Evolutionary conservation across 1,140 invertebrate genomes (phyloP).

Genomic region (Aphaenogaster rudis): DNA sequence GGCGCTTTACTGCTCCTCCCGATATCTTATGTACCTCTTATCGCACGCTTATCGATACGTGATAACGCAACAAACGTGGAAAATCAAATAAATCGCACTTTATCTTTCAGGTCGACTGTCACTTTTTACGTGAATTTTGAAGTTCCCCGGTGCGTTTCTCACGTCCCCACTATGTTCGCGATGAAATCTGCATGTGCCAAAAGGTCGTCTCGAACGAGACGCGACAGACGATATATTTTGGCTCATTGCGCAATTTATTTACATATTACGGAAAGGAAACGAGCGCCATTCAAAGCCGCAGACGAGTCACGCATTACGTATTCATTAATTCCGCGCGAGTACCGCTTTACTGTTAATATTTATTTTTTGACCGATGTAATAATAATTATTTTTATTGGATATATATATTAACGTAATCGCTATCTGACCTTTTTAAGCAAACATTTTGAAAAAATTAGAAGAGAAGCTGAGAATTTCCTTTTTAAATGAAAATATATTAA

Average conservation of each 20-base stretch:
- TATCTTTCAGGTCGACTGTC: slow-evolving; percentile 15
- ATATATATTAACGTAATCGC: not conserved
- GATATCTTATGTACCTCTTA: slow-evolving; percentile 46
- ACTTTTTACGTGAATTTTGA: slow-evolving; percentile 35
- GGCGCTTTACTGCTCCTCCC: slow-evolving; percentile 8
- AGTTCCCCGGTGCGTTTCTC: not conserved
- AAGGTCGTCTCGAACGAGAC: not conserved
- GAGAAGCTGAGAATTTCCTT: not conserved
- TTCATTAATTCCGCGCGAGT: not conserved
- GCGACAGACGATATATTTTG: slow-evolving; percentile 22
- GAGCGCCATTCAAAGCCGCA: not conserved
- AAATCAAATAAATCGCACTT: slow-evolving; percentile 51
- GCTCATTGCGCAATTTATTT: slow-evolving; percentile 28
- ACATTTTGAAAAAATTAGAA: not conserved
- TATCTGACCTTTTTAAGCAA: not conserved
- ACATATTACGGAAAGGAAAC: not conserved
- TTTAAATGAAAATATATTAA: not conserved
- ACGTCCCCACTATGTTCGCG: not conserved
- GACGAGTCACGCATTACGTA: not conserved
- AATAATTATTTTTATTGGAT: slow-evolving; percentile 10
- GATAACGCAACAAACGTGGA: slow-evolving; percentile 53
- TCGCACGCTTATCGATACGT: slow-evolving; percentile 59
- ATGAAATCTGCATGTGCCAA: slow-evolving; percentile 7
- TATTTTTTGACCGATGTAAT: not conserved
- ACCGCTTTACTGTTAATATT: not conserved